A percentile compares a stretch with the other conserved stretches of the same genome.
Evolutionary conservation across 64 coral and sea anemone genomes (phyloP).

Genomic region (Platygyra sinensis): DNA sequence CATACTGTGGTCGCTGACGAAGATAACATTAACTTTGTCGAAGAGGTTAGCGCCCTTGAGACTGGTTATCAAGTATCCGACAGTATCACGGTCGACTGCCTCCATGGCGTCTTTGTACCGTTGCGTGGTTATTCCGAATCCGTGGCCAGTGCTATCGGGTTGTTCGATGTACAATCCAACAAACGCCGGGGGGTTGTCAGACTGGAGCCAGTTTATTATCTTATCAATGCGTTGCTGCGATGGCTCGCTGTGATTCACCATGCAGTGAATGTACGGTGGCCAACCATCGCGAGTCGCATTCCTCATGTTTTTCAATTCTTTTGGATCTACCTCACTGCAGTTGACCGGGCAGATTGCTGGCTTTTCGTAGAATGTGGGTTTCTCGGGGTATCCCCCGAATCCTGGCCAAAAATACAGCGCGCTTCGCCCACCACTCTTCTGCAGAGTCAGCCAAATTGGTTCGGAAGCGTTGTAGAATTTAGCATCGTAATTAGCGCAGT

Average conservation of each 20-base stretch:
- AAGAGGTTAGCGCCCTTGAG: constrained; percentile 61
- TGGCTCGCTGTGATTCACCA: constrained; percentile 67
- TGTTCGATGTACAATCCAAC: constrained; percentile 54
- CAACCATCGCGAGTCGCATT: constrained; percentile 46
- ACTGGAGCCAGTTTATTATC: constrained; percentile 62
- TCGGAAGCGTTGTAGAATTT: constrained; percentile 86
- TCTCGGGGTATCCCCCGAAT: constrained; percentile 65
- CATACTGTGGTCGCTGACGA: constrained; percentile 79
- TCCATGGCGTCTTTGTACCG: constrained; percentile 64
- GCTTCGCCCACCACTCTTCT: constrained; percentile 56
- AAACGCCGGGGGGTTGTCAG: constrained; percentile 56
- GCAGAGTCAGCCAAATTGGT: constrained; percentile 82
- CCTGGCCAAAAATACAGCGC: constrained; percentile 88
- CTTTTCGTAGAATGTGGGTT: constrained; percentile 75
- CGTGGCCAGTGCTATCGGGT: constrained; percentile 64
- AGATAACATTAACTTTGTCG: constrained; percentile 73
- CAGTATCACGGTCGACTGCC: constrained; percentile 51
- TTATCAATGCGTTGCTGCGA: constrained; percentile 61
- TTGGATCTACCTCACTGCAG: constrained; percentile 45
- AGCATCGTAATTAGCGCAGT: constrained; percentile 77
- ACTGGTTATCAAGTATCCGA: constrained; percentile 64
- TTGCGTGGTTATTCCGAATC: neutral
- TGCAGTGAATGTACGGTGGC: constrained; percentile 68
- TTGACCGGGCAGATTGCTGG: constrained; percentile 61
- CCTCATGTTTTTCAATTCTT: constrained; percentile 40